These are phyloP conservation scores for Drosophila tsacasi DNA, from an alignment of 1,140 invertebrate species.

Conservation along the genomic window DNA sequence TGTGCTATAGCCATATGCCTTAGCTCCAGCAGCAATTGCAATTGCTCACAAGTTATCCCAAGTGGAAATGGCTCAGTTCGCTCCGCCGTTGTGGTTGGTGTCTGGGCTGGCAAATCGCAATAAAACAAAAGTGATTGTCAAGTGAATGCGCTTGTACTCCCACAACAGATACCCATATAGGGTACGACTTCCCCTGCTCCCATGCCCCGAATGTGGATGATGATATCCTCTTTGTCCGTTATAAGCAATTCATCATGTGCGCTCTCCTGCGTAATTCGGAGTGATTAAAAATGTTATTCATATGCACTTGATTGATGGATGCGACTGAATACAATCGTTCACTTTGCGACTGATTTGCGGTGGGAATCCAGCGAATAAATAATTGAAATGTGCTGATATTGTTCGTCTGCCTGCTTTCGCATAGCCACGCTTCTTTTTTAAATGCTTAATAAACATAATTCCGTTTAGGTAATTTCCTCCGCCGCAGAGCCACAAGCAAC, in stretches of 20 bases:
- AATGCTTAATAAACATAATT: conserved; percentile 77
- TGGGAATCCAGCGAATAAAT: background rate
- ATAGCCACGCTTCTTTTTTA: conserved; percentile 57
- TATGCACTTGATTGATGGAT: conserved; percentile 73
- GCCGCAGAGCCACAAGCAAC: conserved; percentile 55
- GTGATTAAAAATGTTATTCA: conserved; percentile 80
- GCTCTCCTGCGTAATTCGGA: conserved; percentile 76
- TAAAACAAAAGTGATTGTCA: conserved; percentile 84
- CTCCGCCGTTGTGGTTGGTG: conserved; percentile 45
- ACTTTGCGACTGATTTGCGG: conserved; percentile 48
- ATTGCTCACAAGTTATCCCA: conserved; percentile 84
- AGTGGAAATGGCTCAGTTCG: conserved; percentile 79
- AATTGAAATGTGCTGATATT: conserved; percentile 31
- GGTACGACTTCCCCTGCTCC: background rate
- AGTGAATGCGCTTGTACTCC: conserved; percentile 77
- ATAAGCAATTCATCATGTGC: conserved; percentile 81
- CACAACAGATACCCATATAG: conserved; percentile 20
- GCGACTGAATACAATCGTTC: conserved; percentile 44
- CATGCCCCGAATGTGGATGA: conserved; percentile 1
- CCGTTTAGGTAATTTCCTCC: conserved; percentile 51
- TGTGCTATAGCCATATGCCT: conserved; percentile 5
- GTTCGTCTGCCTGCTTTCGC: background rate
- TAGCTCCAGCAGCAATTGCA: conserved; percentile 62
- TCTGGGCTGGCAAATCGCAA: conserved; percentile 68
- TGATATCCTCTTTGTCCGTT: conserved; percentile 17